A percentile compares a stretch with the other conserved stretches of the same genome.
These are phyloP conservation scores for Potamilus streckersoni DNA, from an alignment of 1,140 invertebrate genomes.

Conservation along the genomic window DNA sequence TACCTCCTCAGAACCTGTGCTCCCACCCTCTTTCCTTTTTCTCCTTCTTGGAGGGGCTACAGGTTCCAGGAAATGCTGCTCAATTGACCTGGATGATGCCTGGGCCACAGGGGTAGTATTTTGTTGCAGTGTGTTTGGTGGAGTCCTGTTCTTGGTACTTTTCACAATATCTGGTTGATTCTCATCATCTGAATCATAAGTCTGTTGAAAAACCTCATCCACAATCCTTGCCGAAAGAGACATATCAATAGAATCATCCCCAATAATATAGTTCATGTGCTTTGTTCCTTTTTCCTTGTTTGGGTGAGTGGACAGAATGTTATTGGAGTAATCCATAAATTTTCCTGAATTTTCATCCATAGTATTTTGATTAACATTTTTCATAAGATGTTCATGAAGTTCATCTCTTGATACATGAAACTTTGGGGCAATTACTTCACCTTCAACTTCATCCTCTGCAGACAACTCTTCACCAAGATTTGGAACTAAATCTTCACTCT, in stretches of 20 bases:
- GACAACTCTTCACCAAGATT: conserved; percentile 7
- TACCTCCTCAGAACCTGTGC: too few relatives aligned
- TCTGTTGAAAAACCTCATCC: conserved; percentile 25
- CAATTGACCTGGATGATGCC: conserved; percentile 66
- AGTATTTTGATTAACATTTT: not conserved
- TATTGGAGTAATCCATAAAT: conserved; percentile 29
- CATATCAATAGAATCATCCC: not conserved
- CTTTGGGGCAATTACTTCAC: not conserved
- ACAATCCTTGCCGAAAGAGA: not conserved
- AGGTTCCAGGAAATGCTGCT: conserved; percentile 23
- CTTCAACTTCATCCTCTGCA: conserved; percentile 25
- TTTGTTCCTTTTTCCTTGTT: conserved; percentile 51
- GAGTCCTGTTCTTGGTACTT: conserved; percentile 81
- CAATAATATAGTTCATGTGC: conserved; percentile 25
- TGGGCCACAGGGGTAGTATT: conserved; percentile 84
- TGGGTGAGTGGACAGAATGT: conserved; percentile 41
- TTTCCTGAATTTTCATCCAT: conserved; percentile 9
- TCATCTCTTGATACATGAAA: too few relatives aligned
- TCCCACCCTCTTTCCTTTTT: conserved; percentile 29
- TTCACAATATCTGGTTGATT: conserved; percentile 92
- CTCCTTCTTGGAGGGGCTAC: conserved; percentile 33
- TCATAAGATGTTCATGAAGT: not conserved
- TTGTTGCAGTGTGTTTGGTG: conserved; percentile 50
- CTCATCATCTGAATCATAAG: conserved; percentile 25
- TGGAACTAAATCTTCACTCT: conserved; percentile 10